Percentiles rank a stretch among this genome's conserved stretches.
Evolutionary conservation across 1,140 invertebrate genomes (phyloP).

Genomic region (Globodera ellingtonae): DNA sequence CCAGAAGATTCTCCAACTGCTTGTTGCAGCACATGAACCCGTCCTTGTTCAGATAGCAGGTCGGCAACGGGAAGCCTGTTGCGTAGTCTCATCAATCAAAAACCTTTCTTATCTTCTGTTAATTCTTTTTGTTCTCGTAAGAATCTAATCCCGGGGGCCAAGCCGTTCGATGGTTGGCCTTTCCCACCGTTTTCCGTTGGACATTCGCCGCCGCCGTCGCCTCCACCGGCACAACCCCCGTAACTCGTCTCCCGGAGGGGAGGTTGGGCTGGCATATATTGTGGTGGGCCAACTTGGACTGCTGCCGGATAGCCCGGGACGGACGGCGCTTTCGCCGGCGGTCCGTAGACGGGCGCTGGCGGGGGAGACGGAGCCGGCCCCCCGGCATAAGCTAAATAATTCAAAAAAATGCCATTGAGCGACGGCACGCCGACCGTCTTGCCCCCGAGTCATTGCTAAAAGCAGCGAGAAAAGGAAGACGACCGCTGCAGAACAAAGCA

Average conservation of each 20-base stretch:
- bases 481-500: too few species aligned
- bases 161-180: too few species aligned
- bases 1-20: constrained; percentile 52
- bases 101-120: neutral
- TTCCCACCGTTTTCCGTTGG: neutral
- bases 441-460: neutral
- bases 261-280: neutral
- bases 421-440: neutral
- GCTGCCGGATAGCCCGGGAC: neutral
- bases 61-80: constrained; percentile 40
- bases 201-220: neutral
- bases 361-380: neutral
- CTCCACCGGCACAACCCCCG: neutral
- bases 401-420: neutral
- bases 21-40: constrained; percentile 54
- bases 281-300: neutral
- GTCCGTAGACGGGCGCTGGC: neutral
- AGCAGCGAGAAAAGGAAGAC: neutral
- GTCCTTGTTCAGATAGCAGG: constrained; percentile 47
- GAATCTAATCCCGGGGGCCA: too few species aligned
- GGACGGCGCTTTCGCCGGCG: neutral
- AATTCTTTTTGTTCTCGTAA: neutral
- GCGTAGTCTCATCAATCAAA: neutral
- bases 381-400: neutral
- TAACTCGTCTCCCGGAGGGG: constrained; percentile 1